Percentiles rank a stretch among this genome's conserved stretches.
phyloP scores from a whole-genome alignment of 2,888 invertebrate genomes.

The Boloria euphrosyne region DNA sequence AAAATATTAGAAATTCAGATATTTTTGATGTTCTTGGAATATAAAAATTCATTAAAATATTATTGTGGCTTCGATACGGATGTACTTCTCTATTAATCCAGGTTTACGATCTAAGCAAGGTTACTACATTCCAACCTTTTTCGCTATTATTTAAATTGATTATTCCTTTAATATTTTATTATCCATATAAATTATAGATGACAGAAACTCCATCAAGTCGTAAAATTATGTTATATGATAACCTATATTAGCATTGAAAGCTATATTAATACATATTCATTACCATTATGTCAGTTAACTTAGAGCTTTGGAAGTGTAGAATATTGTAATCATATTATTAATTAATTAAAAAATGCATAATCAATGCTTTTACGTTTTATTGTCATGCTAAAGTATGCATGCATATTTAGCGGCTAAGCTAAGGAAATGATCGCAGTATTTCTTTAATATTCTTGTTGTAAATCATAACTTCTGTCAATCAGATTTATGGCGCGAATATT shows the following conservation, averaged over 20 bases:
- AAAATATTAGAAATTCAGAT: no score
- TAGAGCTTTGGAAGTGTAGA: slow-evolving; percentile 69
- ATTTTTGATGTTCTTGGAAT: slow-evolving; percentile 4
- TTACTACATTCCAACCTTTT: slow-evolving; percentile 41
- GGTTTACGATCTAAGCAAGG: slow-evolving; percentile 55
- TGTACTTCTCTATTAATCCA: slow-evolving; percentile 38
- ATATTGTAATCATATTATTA: slow-evolving; percentile 54
- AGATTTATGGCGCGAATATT: slow-evolving; percentile 58
- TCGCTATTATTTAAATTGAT: slow-evolving; percentile 53
- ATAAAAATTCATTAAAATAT: neutral
- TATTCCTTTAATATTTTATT: slow-evolving; percentile 58
- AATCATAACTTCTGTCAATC: slow-evolving; percentile 60
- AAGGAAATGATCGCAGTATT: slow-evolving; percentile 52
- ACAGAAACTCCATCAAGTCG: slow-evolving; percentile 55
- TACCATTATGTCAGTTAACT: slow-evolving; percentile 67
- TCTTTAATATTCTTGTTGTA: slow-evolving; percentile 48
- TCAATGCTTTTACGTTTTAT: slow-evolving; percentile 61
- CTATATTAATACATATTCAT: slow-evolving; percentile 59
- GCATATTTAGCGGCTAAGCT: slow-evolving; percentile 61
- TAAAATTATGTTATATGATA: slow-evolving; percentile 53
- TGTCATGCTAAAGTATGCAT: slow-evolving; percentile 58
- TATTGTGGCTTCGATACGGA: slow-evolving; percentile 1
- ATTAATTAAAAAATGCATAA: slow-evolving; percentile 69
- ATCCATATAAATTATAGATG: slow-evolving; percentile 61
- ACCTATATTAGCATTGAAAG: slow-evolving; percentile 7